Percentiles rank a stretch among this genome's conserved stretches.
These are phyloP conservation scores for Metaphire vulgaris DNA, from an alignment of 1,140 invertebrate species.

Conservation along the genomic window DNA sequence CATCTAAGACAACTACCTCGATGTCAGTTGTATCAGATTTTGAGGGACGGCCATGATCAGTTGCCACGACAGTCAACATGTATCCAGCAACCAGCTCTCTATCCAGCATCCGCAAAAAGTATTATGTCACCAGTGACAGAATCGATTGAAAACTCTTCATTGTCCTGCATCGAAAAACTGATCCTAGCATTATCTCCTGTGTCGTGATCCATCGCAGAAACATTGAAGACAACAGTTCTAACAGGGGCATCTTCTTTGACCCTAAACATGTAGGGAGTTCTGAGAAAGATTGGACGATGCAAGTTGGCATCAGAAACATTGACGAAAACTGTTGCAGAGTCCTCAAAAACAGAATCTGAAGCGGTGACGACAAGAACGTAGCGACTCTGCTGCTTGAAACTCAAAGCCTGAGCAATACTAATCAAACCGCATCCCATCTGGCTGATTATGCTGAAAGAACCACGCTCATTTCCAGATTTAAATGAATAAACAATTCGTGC, in stretches of 20 bases:
- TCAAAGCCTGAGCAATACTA: conserved; percentile 79
- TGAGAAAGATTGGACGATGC: conserved; percentile 74
- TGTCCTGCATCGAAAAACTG: conserved; percentile 60
- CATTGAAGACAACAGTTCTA: conserved; percentile 82
- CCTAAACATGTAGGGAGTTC: conserved; percentile 69
- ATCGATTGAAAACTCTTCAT: conserved; percentile 74
- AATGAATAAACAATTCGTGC: conserved; percentile 78
- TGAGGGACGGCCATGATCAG: conserved; percentile 80
- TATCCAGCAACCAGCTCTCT: conserved; percentile 71
- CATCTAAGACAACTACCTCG: conserved; percentile 83
- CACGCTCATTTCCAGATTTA: conserved; percentile 77
- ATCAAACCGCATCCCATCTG: conserved; percentile 78
- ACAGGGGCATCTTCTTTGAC: conserved; percentile 83
- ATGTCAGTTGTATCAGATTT: conserved; percentile 87
- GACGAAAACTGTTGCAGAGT: conserved; percentile 81
- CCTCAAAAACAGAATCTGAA: conserved; percentile 78
- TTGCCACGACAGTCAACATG: conserved; percentile 80
- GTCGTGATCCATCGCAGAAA: conserved; percentile 87
- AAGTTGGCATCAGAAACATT: conserved; percentile 94
- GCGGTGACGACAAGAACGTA: conserved; percentile 64
- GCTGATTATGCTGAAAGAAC: conserved; percentile 82
- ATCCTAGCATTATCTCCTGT: conserved; percentile 85
- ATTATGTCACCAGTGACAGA: conserved; percentile 83
- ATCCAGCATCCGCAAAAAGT: conserved; percentile 73
- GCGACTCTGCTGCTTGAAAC: conserved; percentile 53